Evolutionary conservation across 2,888 invertebrate genomes (phyloP).

Genomic region (Physocephala rufipes): DNA sequence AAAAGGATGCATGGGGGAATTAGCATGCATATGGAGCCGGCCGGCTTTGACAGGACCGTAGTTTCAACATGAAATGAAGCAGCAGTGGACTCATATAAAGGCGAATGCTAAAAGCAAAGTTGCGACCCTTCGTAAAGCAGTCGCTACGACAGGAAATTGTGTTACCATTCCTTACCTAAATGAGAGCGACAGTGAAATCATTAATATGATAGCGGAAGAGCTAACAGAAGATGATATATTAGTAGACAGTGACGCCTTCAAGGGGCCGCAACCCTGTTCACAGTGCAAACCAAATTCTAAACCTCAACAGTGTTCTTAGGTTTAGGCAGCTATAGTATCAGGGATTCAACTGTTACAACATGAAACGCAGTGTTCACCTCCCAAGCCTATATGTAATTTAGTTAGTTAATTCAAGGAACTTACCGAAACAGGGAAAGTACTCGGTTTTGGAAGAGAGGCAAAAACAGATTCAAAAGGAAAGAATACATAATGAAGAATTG

Average conservation of each 20-base stretch:
- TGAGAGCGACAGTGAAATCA: not conserved
- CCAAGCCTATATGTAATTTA: not conserved
- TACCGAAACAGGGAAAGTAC: not conserved
- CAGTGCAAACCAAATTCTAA: not conserved
- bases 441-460: conserved; percentile 2
- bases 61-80: too few species aligned
- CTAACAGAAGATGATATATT: not conserved
- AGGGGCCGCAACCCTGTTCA: not conserved
- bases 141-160: not conserved
- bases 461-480: not conserved
- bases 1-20: not conserved
- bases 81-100: not conserved
- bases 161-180: not conserved
- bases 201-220: not conserved
- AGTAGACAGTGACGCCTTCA: not conserved
- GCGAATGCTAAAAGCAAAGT: too few species aligned
- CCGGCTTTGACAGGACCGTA: too few species aligned
- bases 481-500: not conserved
- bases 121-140: not conserved
- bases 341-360: not conserved
- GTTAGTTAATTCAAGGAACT: not conserved
- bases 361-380: not conserved
- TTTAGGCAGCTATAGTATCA: not conserved
- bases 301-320: not conserved
- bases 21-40: not conserved